Evolutionary conservation across 2,888 invertebrate genomes (phyloP).

Genomic region (Melanostoma scalare): DNA sequence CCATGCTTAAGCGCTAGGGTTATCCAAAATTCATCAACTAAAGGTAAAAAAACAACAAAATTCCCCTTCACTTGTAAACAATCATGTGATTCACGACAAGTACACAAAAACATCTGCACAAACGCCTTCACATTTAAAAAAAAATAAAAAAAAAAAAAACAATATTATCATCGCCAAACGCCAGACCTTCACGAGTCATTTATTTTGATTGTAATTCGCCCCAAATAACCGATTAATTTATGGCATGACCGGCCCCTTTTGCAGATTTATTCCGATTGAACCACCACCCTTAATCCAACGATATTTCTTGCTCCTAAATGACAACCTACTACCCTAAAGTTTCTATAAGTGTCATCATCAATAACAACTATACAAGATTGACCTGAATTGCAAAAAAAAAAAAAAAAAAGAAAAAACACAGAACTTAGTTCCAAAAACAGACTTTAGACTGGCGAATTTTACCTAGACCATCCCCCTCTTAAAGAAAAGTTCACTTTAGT

Average conservation of each 20-base stretch:
- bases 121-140: too few relatives aligned
- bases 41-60: too few relatives aligned
- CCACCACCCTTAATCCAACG: constrained; percentile 7
- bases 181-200: constrained; percentile 10
- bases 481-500: constrained; percentile 25
- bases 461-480: constrained; percentile 16
- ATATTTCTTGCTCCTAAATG: constrained; percentile 7
- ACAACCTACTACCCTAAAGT: constrained; percentile 17
- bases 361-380: constrained; percentile 58
- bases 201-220: constrained; percentile 13
- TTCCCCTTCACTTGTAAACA: too few relatives aligned
- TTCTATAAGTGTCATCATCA: constrained; percentile 60
- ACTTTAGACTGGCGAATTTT: constrained; percentile 3
- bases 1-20: too few relatives aligned
- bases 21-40: too few relatives aligned
- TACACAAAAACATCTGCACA: too few relatives aligned
- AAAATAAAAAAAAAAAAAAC: too few relatives aligned
- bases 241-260: neutral
- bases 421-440: neutral
- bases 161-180: neutral
- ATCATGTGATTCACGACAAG: too few relatives aligned
- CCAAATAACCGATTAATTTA: constrained; percentile 21
- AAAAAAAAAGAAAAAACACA: constrained; percentile 4
- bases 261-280: constrained; percentile 19
- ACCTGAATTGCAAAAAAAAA: constrained; percentile 40